These are phyloP conservation scores for Chionoecetes opilio DNA, from an alignment of 1,140 invertebrate genomes.

Conservation along the genomic window DNA sequence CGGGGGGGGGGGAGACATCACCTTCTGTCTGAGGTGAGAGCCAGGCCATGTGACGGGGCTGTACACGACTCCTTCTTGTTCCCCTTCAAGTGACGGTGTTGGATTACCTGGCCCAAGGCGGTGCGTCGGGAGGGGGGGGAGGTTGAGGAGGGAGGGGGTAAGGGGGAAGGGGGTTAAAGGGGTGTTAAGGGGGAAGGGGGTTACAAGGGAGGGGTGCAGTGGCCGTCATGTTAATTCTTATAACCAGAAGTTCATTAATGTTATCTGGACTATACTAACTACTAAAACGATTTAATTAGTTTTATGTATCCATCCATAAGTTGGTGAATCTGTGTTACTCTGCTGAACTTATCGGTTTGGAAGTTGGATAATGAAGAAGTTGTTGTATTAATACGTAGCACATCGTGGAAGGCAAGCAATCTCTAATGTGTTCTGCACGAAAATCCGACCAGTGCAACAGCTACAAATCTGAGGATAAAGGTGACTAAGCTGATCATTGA, in stretches of 20 bases:
- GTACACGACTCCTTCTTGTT: constrained; percentile 15
- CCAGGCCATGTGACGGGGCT: not conserved
- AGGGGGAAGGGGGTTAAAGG: too few species aligned
- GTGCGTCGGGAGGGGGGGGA: not conserved
- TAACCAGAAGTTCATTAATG: not conserved
- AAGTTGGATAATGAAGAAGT: not conserved
- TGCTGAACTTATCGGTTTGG: not conserved
- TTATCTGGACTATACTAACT: constrained; percentile 4
- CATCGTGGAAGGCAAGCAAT: not conserved
- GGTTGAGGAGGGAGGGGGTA: not conserved
- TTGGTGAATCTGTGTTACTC: not conserved
- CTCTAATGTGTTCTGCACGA: not conserved
- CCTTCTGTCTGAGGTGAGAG: too few species aligned
- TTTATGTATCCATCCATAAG: not conserved
- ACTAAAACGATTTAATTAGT: not conserved
- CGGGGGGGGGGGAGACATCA: not conserved
- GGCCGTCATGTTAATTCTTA: not conserved
- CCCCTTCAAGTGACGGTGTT: constrained; percentile 23
- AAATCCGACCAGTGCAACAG: not conserved
- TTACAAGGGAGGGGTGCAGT: not conserved
- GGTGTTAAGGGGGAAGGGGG: not conserved
- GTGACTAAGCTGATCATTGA: constrained; percentile 10
- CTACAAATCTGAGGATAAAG: constrained; percentile 10
- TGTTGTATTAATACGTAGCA: too few species aligned
- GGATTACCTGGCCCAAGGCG: not conserved